Evolutionary conservation across 2,888 invertebrate species (phyloP).

Genomic region (Callinectes sapidus): DNA sequence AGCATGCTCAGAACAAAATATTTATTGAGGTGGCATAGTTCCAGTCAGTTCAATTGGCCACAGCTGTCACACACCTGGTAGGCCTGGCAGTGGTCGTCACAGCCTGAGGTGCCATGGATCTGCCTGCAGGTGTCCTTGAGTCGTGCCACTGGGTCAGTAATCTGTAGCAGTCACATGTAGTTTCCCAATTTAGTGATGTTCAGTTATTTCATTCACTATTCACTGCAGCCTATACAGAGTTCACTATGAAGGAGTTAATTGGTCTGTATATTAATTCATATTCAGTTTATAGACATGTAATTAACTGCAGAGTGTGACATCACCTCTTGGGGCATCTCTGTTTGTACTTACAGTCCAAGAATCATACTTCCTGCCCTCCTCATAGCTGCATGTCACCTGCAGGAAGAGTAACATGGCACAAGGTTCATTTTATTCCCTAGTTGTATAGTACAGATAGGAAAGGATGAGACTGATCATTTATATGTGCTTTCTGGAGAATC

Average conservation of each 20-base stretch:
- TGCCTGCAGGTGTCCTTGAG: constrained; percentile 47
- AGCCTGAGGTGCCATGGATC: constrained; percentile 54
- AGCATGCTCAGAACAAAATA: no score
- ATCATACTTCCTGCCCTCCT: constrained; percentile 51
- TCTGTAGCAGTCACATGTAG: constrained; percentile 27
- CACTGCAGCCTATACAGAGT: not conserved
- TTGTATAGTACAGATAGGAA: not conserved
- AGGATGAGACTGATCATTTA: not conserved
- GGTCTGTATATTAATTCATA: not conserved
- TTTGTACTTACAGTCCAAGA: constrained; percentile 51
- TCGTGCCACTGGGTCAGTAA: constrained; percentile 50
- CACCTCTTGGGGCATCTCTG: not conserved
- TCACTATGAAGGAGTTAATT: not conserved
- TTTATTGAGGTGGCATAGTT: no score
- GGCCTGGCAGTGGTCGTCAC: constrained; percentile 69
- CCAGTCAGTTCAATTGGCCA: no score
- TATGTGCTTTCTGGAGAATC: not conserved
- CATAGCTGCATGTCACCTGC: constrained; percentile 39
- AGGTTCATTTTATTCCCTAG: not conserved
- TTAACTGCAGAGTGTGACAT: no score
- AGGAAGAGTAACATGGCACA: not conserved
- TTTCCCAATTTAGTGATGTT: not conserved
- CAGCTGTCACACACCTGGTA: constrained; percentile 55
- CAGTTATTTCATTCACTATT: not conserved
- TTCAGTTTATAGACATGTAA: no score